Conservation (phyloP, 2,888 invertebrate genomes). For the Melanophora roralis region DNA sequence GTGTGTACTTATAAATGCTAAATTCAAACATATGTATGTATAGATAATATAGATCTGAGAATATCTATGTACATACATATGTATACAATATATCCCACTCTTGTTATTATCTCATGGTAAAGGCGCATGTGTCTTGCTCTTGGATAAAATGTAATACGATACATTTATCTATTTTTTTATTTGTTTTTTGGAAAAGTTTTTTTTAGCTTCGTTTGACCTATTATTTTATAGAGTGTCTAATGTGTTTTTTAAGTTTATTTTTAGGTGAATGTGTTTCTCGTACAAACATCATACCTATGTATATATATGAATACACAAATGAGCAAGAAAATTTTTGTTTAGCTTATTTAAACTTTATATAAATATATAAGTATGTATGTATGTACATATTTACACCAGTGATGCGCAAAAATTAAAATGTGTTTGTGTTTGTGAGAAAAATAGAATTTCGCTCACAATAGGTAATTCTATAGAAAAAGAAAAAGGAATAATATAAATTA, state of each 20-base stretch:
- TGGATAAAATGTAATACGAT: constrained; percentile 43
- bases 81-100: no score
- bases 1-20: no score
- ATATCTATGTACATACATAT: no score
- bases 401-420: no score
- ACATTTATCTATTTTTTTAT: background rate
- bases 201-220: background rate
- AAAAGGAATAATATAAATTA: no score
- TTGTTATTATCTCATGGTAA: background rate
- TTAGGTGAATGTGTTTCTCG: background rate
- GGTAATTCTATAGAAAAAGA: no score
- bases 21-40: no score
- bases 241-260: background rate
- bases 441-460: no score
- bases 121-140: constrained; percentile 41
- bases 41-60: no score
- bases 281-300: background rate
- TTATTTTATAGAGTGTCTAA: background rate
- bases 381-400: no score
- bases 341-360: background rate
- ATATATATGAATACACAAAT: background rate
- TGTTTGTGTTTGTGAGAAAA: no score
- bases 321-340: background rate
- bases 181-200: constrained; percentile 22
- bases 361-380: background rate